phyloP scores from a whole-genome alignment of 1,140 invertebrate genomes.

The Brachionus asplanchnoidis region DNA sequence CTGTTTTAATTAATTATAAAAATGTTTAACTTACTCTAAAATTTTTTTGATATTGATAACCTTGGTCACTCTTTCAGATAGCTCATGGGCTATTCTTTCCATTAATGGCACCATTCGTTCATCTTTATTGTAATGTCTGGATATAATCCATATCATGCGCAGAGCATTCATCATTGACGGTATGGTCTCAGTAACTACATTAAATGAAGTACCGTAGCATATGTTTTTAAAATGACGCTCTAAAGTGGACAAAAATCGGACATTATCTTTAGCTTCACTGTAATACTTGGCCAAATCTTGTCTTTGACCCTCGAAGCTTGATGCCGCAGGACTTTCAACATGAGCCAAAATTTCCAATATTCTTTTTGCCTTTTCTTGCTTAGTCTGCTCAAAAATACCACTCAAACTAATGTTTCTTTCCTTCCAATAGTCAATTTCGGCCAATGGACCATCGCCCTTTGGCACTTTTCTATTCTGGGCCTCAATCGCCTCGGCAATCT shows the following conservation, averaged over 20 bases:
- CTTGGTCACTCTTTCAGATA: conserved; percentile 69
- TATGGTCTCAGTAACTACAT: conserved; percentile 63
- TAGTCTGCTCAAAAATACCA: conserved; percentile 72
- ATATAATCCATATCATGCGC: conserved; percentile 59
- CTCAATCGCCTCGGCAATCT: conserved; percentile 28
- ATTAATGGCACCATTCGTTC: conserved; percentile 71
- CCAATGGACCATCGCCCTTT: conserved; percentile 68
- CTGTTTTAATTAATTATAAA: too few species aligned
- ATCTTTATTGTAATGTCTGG: conserved; percentile 61
- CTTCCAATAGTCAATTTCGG: conserved; percentile 76
- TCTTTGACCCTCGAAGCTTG: conserved; percentile 60
- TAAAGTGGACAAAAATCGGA: conserved; percentile 72
- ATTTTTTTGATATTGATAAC: conserved; percentile 68
- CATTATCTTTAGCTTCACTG: conserved; percentile 74
- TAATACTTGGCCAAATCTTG: conserved; percentile 66
- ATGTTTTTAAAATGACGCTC: conserved; percentile 75
- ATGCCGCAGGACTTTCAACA: conserved; percentile 57
- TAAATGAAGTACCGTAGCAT: conserved; percentile 66
- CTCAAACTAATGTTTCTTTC: conserved; percentile 70
- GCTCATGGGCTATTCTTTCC: conserved; percentile 71
- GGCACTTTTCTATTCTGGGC: conserved; percentile 52
- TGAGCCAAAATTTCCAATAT: conserved; percentile 62
- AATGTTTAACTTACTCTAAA: conserved; percentile 60
- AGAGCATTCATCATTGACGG: conserved; percentile 73
- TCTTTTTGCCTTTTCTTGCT: conserved; percentile 64